Percentiles rank a stretch among this genome's conserved stretches.
phyloP scores from a whole-genome alignment of 2,113 vertebrate species.

The Laticauda laticaudata region DNA sequence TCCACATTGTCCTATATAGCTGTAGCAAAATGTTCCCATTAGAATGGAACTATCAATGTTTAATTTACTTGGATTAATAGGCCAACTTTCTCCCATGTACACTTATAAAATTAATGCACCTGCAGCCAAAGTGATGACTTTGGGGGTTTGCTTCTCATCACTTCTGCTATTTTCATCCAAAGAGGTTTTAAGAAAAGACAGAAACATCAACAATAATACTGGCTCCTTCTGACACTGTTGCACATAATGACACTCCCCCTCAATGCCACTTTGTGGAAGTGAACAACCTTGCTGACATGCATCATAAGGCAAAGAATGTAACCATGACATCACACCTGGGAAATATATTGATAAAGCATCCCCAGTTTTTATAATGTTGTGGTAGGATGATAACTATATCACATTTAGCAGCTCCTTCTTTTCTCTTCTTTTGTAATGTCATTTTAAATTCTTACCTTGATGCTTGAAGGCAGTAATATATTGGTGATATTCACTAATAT shows the following conservation, averaged over 20 bases:
- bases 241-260: slow-evolving; percentile 47
- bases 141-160: slow-evolving; percentile 48
- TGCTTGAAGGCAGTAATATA: slow-evolving; percentile 9
- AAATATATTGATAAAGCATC: slow-evolving; percentile 61
- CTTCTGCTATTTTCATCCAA: slow-evolving; percentile 39
- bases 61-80: slow-evolving; percentile 63
- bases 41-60: slow-evolving; percentile 49
- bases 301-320: slow-evolving; percentile 50
- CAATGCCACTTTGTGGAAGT: slow-evolving; percentile 63
- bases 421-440: neutral
- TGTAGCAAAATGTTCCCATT: slow-evolving; percentile 61
- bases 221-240: slow-evolving; percentile 31
- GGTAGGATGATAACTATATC: slow-evolving; percentile 59
- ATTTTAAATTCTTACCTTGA: slow-evolving; percentile 30
- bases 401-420: slow-evolving; percentile 57
- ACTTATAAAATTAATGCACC: slow-evolving; percentile 46
- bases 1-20: slow-evolving; percentile 64
- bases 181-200: slow-evolving; percentile 59
- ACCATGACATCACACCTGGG: slow-evolving; percentile 58
- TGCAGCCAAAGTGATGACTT: slow-evolving; percentile 51
- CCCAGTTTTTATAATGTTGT: slow-evolving; percentile 55
- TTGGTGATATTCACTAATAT: slow-evolving; percentile 6
- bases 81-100: slow-evolving; percentile 51
- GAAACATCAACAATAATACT: slow-evolving; percentile 55
- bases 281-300: slow-evolving; percentile 63